Percentiles rank a stretch among this genome's conserved stretches.
Conservation (phyloP, 2,797 vertebrate genomes). For the Enteromius fasciolatus region DNA sequence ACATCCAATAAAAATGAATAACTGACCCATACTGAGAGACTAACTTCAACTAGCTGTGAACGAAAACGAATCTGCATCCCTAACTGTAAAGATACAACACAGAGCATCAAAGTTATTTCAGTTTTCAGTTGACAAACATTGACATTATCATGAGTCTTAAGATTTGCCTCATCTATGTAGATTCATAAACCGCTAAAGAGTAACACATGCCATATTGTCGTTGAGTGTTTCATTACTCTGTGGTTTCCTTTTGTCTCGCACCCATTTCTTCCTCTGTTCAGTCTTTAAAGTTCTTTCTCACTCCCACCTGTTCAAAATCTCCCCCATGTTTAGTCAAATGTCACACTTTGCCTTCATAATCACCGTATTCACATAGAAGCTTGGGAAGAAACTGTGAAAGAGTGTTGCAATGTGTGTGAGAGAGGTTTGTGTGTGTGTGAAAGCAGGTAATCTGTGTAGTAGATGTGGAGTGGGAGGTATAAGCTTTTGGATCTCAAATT, state of each 20-base stretch:
- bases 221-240: conserved; percentile 18
- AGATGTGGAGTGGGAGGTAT: conserved; percentile 33
- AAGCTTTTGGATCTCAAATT: conserved; percentile 55
- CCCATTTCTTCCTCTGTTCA: background rate
- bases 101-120: conserved; percentile 3
- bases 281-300: conserved; percentile 34
- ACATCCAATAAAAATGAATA: background rate
- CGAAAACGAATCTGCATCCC: background rate
- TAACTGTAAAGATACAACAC: conserved; percentile 5
- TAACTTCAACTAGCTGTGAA: background rate
- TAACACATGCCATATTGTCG: conserved; percentile 24
- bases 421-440: conserved; percentile 12
- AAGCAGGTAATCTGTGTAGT: conserved; percentile 1
- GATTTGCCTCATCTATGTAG: conserved; percentile 9
- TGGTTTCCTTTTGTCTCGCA: conserved; percentile 23
- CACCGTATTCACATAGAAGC: background rate
- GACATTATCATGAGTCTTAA: conserved; percentile 9
- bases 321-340: conserved; percentile 25
- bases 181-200: conserved; percentile 22
- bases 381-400: background rate
- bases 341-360: conserved; percentile 16
- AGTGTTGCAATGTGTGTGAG: conserved; percentile 12
- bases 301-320: conserved; percentile 38
- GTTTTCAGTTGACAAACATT: conserved; percentile 16
- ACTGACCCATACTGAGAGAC: background rate